Evolutionary conservation across 2,797 vertebrate genomes (phyloP), one percentile per base, ranked within the genome.

Genomic region (Jordanella pulchra): DNA sequence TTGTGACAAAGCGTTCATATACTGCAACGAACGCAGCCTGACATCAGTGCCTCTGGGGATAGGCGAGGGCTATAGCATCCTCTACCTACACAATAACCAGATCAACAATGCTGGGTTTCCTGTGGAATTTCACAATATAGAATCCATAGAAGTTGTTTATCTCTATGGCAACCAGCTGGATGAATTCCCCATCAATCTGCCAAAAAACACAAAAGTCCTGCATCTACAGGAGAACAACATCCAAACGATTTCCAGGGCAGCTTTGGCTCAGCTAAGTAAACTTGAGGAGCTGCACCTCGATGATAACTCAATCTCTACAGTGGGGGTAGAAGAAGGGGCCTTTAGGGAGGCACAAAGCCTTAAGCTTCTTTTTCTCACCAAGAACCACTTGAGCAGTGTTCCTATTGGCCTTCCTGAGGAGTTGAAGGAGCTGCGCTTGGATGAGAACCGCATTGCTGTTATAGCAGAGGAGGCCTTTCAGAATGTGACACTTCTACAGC

Each of bases 141-240:
- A 89, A 76, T 97, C 97, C 0, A 96, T 99, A 88, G 97, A 98
- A 79, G 98, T 96, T 0, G 97, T 99, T 81, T 95, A 94, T 92
- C 94, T 99, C 45, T 99, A 98, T 0, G 97, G 97, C 87, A 99
- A 99, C 94, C 96, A 98, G 65, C 90, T 99, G 90, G 98, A 99
- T 18, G 98, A 99, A 84, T 99, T 99, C 84, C 98, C 98, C 25
- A 91, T 99, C 90, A 99, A 99, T 93, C 93, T 99, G 72, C 98
- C 98, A 81, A 97, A 95, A 93, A 99, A 99, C 50, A 96, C 97
- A 73, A 93, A 86, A 75, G 89, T 97, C 82, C 95, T 99, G 76
- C 97, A 99, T 82, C 90, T 99, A 72, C 98, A 99, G 93, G 98
- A 99, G 92, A 99, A 99, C 92, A 99, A 99, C 87, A 99, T 99